Conservation (phyloP, 2,888 invertebrate genomes). For the Dryocosmus kuriphilus region DNA sequence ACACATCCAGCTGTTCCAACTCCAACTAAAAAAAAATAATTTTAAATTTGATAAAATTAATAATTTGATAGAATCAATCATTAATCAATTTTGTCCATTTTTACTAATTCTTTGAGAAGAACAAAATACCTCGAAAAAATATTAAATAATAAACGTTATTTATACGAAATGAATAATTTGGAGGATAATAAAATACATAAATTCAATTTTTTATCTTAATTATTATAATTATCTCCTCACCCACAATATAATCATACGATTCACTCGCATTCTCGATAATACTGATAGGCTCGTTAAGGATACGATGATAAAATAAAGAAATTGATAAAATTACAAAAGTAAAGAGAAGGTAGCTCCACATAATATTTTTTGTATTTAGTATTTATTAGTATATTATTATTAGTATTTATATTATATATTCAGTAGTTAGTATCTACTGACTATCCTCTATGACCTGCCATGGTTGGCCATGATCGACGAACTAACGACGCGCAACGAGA, state of each 20-base stretch:
- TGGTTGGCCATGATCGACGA: too few species aligned
- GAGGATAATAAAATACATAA: too few species aligned
- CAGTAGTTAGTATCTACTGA: too few species aligned
- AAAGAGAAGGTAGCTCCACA: constrained; percentile 70
- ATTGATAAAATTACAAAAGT: constrained; percentile 63
- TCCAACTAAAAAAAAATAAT: constrained; percentile 80
- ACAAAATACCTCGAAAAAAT: too few species aligned
- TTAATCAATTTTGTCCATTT: too few species aligned
- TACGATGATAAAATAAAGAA: constrained; percentile 69
- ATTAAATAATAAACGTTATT: too few species aligned
- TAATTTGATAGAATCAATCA: neutral
- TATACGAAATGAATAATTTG: too few species aligned
- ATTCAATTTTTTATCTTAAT: neutral
- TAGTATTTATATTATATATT: too few species aligned
- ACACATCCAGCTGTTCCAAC: constrained; percentile 87
- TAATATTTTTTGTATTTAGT: constrained; percentile 52
- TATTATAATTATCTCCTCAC: constrained; percentile 59
- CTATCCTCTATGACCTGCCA: too few species aligned
- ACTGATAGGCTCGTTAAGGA: constrained; percentile 65
- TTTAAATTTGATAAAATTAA: constrained; percentile 19
- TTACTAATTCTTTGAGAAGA: too few species aligned
- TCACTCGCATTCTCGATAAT: constrained; percentile 65
- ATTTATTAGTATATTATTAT: too few species aligned
- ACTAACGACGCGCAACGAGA: too few species aligned
- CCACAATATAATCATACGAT: constrained; percentile 73